Conservation (phyloP, 2,888 invertebrate genomes). For the Tetheella fluctuosa region DNA sequence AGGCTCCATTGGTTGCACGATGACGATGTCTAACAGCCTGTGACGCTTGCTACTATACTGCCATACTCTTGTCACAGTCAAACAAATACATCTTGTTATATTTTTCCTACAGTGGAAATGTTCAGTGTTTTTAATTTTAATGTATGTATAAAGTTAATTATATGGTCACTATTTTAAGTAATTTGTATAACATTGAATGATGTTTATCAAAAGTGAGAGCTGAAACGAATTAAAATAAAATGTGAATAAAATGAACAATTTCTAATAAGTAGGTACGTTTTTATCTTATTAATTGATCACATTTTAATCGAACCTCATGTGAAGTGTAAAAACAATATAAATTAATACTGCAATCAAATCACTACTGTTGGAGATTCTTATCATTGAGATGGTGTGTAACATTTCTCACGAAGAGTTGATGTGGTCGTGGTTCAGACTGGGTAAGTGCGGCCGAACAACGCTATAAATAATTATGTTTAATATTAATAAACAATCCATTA, state of each 20-base stretch:
- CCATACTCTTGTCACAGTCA: slow-evolving; percentile 17
- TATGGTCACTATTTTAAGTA: too few relatives aligned
- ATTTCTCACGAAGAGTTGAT: slow-evolving; percentile 41
- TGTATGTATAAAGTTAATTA: too few relatives aligned
- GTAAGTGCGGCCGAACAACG: slow-evolving; percentile 23
- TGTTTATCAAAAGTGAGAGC: neutral
- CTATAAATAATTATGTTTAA: slow-evolving; percentile 59
- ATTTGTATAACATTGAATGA: neutral
- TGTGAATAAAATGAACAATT: neutral
- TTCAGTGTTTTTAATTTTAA: too few relatives aligned
- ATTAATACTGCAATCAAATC: slow-evolving; percentile 36
- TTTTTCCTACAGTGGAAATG: too few relatives aligned
- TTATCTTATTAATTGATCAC: slow-evolving; percentile 29
- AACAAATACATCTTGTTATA: too few relatives aligned
- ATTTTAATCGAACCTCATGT: slow-evolving; percentile 37
- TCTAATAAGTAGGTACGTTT: neutral
- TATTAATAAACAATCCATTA: slow-evolving; percentile 70
- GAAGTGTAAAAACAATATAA: slow-evolving; percentile 42
- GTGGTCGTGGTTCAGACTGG: slow-evolving; percentile 16
- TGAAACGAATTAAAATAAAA: neutral
- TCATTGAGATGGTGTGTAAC: slow-evolving; percentile 43
- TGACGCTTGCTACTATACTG: slow-evolving; percentile 48
- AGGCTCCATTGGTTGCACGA: slow-evolving; percentile 63
- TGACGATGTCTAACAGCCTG: slow-evolving; percentile 48
- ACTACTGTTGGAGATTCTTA: slow-evolving; percentile 47